Evolutionary conservation across 92 coral and sea anemone species (phyloP).

Genomic region (Phenganax stokvisi): DNA sequence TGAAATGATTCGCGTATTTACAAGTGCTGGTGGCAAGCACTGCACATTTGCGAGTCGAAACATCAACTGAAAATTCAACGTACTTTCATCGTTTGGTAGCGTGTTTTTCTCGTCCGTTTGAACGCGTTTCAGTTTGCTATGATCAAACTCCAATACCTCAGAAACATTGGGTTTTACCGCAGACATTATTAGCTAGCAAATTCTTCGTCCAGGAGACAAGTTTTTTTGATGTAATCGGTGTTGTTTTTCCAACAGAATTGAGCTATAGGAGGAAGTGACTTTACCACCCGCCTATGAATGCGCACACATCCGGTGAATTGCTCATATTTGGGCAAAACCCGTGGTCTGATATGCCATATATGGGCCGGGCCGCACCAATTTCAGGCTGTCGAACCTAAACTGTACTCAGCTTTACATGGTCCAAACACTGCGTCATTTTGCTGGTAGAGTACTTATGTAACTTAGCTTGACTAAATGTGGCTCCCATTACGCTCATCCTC

Average conservation of each 20-base stretch:
- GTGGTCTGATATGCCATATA: slow-evolving; percentile 24
- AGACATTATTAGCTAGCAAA: slow-evolving; percentile 47
- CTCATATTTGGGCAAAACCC: slow-evolving; percentile 34
- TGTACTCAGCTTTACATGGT: too few relatives aligned
- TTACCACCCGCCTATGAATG: slow-evolving; percentile 6
- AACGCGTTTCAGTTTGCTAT: slow-evolving; percentile 80
- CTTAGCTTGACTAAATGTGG: background rate
- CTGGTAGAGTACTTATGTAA: background rate
- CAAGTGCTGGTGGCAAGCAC: background rate
- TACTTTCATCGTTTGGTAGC: slow-evolving; percentile 86
- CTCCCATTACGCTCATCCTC: background rate
- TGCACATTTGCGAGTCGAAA: background rate
- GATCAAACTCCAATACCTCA: slow-evolving; percentile 64
- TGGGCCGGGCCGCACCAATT: background rate
- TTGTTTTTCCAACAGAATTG: background rate
- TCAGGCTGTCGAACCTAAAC: too few relatives aligned
- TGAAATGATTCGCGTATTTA: background rate
- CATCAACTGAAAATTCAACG: background rate
- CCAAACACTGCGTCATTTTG: background rate
- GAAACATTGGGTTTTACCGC: slow-evolving; percentile 64
- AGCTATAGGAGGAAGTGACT: slow-evolving; percentile 6
- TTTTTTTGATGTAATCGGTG: background rate
- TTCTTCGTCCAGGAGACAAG: slow-evolving; percentile 11
- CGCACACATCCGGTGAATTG: slow-evolving; percentile 19
- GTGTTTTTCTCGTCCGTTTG: slow-evolving; percentile 80